Conservation (phyloP, 2,888 invertebrate species). For the Anarsia innoxiella region DNA sequence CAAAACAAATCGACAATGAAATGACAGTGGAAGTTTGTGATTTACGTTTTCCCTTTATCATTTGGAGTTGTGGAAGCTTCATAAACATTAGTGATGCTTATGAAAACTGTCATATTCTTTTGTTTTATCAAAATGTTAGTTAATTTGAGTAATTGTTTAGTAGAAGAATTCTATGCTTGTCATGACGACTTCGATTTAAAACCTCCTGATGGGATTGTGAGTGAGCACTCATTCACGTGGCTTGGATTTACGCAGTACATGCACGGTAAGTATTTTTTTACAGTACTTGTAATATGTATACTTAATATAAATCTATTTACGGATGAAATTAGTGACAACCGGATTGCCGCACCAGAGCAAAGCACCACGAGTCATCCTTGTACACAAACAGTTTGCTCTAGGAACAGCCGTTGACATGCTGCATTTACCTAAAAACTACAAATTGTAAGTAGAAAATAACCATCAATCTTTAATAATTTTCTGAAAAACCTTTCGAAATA, state of each 20-base stretch:
- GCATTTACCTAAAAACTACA: constrained; percentile 53
- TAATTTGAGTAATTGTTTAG: constrained; percentile 7
- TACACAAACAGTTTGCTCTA: constrained; percentile 53
- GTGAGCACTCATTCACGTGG: constrained; percentile 51
- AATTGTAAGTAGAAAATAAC: constrained; percentile 52
- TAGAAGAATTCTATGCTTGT: constrained; percentile 41
- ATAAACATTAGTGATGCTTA: too few species aligned
- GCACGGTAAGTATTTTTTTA: constrained; percentile 37
- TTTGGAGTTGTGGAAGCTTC: too few species aligned
- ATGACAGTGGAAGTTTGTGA: too few species aligned
- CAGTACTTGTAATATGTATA: not conserved
- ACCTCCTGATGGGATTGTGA: constrained; percentile 51
- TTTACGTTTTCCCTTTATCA: too few species aligned
- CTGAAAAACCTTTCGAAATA: too few species aligned
- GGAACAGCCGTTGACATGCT: constrained; percentile 52
- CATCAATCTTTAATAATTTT: too few species aligned
- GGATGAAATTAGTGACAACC: constrained; percentile 49
- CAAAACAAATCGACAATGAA: too few species aligned
- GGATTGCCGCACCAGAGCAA: constrained; percentile 48
- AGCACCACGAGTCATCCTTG: constrained; percentile 50
- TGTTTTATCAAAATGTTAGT: too few species aligned
- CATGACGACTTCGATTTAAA: constrained; percentile 51
- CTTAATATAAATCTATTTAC: constrained; percentile 14
- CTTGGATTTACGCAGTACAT: constrained; percentile 54
- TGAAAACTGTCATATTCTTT: too few species aligned